Evolutionary conservation across 2,888 invertebrate species (phyloP).

Genomic region (Polyommatus icarus): DNA sequence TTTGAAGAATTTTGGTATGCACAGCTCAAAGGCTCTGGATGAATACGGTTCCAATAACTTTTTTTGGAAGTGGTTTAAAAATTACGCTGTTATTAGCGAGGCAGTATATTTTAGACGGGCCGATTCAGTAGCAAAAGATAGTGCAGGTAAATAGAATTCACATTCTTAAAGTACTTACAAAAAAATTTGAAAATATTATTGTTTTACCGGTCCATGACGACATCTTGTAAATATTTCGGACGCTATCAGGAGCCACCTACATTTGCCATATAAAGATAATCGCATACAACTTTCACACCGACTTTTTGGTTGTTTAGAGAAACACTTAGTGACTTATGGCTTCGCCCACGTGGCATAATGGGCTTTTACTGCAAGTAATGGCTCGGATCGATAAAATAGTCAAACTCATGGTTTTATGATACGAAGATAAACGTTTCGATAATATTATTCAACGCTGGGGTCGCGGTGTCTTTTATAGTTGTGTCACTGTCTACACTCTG

Average conservation of each 20-base stretch:
- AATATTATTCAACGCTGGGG: conserved; percentile 18
- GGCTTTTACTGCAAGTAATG: conserved; percentile 36
- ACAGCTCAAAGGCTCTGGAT: too few species aligned
- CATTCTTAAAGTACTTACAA: too few species aligned
- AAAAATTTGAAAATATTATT: too few species aligned
- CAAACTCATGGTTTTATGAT: conserved; percentile 26
- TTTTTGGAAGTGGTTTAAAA: too few species aligned
- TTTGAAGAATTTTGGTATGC: too few species aligned
- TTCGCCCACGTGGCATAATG: conserved; percentile 39
- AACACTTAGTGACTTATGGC: conserved; percentile 40
- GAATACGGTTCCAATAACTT: too few species aligned
- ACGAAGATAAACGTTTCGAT: conserved; percentile 18
- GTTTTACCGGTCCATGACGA: not conserved
- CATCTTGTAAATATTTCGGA: not conserved
- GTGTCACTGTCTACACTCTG: not conserved
- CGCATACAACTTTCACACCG: conserved; percentile 60
- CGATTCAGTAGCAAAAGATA: too few species aligned
- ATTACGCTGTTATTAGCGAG: too few species aligned
- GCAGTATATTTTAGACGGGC: too few species aligned
- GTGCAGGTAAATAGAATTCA: too few species aligned
- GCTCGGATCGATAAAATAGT: conserved; percentile 28
- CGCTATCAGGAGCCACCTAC: too few species aligned
- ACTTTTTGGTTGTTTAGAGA: conserved; percentile 36
- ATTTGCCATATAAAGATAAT: conserved; percentile 25
- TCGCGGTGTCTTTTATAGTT: not conserved